Evolutionary conservation across 2,113 vertebrate genomes (phyloP).

Genomic region (Eupsittula cactorum): DNA sequence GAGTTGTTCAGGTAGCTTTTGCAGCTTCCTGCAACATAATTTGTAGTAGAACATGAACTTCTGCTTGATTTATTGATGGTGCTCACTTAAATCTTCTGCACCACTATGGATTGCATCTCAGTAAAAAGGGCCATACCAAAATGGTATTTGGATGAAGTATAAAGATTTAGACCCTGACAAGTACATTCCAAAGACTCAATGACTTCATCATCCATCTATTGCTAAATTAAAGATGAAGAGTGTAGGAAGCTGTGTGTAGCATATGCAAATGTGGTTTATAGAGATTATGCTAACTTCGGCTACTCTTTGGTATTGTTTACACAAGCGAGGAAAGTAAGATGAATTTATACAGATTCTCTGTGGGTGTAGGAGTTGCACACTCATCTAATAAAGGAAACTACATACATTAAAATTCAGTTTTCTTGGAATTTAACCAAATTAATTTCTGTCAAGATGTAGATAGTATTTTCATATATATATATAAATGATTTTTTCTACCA

Average conservation of each 20-base stretch:
- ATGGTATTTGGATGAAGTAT: conserved; percentile 56
- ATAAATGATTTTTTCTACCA: background rate
- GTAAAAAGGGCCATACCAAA: conserved; percentile 51
- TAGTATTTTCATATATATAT: background rate
- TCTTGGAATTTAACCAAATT: conserved; percentile 27
- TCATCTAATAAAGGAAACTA: conserved; percentile 24
- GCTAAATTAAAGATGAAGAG: conserved; percentile 47
- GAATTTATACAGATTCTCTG: conserved; percentile 28
- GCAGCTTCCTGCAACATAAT: conserved; percentile 18
- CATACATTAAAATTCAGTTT: background rate
- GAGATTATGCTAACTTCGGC: conserved; percentile 4
- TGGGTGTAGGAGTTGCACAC: background rate
- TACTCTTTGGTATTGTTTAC: conserved; percentile 31
- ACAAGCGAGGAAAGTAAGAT: background rate
- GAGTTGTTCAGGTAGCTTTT: background rate
- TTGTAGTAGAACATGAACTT: conserved; percentile 24
- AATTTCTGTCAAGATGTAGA: background rate
- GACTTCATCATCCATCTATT: conserved; percentile 45
- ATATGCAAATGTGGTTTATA: conserved; percentile 34
- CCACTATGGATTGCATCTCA: conserved; percentile 17
- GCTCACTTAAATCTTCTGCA: conserved; percentile 31
- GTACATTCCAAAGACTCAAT: background rate
- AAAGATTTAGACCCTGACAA: conserved; percentile 48
- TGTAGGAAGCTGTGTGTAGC: background rate
- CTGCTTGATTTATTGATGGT: conserved; percentile 32